Conservation (phyloP, 2,888 invertebrate species). For the Cerceris ruficornis region DNA sequence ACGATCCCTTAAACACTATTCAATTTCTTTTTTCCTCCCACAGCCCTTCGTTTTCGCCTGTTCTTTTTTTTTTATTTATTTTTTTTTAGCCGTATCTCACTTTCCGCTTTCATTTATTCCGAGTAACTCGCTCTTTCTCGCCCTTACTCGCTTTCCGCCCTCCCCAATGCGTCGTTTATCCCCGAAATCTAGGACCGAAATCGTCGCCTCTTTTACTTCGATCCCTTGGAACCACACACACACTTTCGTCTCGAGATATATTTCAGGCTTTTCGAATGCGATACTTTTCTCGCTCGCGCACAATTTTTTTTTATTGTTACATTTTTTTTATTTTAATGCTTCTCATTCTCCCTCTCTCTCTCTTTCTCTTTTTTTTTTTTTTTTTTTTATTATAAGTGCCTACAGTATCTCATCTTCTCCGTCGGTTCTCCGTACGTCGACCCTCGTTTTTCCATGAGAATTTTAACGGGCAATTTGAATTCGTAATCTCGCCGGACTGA, state of each 20-base stretch:
- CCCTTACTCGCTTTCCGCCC: slow-evolving; percentile 16
- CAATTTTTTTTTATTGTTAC: slow-evolving; percentile 12
- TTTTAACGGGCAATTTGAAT: slow-evolving; percentile 27
- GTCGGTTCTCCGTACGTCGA: slow-evolving; percentile 32
- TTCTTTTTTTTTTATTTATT: slow-evolving; percentile 28
- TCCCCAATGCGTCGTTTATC: slow-evolving; percentile 32
- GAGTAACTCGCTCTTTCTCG: slow-evolving; percentile 16
- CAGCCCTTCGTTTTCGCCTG: slow-evolving; percentile 49
- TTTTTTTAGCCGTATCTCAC: slow-evolving; percentile 7
- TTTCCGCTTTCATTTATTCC: slow-evolving; percentile 11
- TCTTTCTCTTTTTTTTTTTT: no score
- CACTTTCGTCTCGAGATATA: slow-evolving; percentile 4
- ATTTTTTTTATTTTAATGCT: slow-evolving; percentile 3
- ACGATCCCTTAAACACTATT: slow-evolving; percentile 81
- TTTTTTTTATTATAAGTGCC: slow-evolving; percentile 1
- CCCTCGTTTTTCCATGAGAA: slow-evolving; percentile 15
- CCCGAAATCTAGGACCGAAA: slow-evolving; percentile 39
- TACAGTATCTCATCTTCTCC: slow-evolving; percentile 35
- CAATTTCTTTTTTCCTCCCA: slow-evolving; percentile 60
- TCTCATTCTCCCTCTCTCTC: not conserved
- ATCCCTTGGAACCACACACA: not conserved
- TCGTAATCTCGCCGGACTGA: slow-evolving; percentile 26
- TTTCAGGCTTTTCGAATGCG: slow-evolving; percentile 1
- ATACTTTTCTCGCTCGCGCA: slow-evolving; percentile 7
- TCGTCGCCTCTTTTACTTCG: slow-evolving; percentile 11